Percentiles rank a stretch among this genome's conserved stretches.
These are phyloP conservation scores for Coluber constrictor DNA, from an alignment of 2,797 vertebrate genomes.

Conservation along the genomic window DNA sequence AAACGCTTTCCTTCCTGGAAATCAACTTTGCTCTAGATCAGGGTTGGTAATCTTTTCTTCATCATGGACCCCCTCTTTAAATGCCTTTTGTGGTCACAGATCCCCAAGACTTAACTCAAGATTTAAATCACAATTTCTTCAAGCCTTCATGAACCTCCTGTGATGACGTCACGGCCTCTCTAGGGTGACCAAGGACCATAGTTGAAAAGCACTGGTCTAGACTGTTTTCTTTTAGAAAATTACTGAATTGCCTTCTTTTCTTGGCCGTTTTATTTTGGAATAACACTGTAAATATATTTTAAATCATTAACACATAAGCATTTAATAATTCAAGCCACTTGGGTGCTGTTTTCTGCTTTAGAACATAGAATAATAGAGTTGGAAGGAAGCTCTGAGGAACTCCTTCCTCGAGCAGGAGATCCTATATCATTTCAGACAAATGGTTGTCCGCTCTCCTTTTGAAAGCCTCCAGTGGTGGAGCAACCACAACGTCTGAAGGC, in stretches of 20 bases:
- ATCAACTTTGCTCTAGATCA: neutral
- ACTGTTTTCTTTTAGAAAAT: neutral
- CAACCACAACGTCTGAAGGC: neutral
- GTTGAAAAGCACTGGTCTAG: neutral
- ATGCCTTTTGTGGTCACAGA: neutral
- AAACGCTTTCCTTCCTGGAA: neutral
- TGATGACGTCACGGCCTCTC: neutral
- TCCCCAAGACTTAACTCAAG: neutral
- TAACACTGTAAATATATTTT: neutral
- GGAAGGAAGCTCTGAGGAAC: neutral
- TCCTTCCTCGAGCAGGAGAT: neutral
- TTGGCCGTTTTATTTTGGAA: neutral
- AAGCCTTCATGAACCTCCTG: neutral
- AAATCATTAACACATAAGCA: neutral
- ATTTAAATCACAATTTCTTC: neutral
- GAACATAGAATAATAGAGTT: neutral
- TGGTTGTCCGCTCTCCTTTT: neutral
- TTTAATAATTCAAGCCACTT: neutral
- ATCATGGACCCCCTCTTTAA: neutral
- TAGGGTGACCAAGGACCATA: neutral
- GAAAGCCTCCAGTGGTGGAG: neutral
- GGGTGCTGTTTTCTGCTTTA: neutral
- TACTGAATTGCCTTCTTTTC: neutral
- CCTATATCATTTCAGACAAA: neutral
- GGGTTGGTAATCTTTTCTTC: neutral